Percentiles rank a stretch among this genome's conserved stretches.
These are phyloP conservation scores for Caenorhabditis sp. DNA, from an alignment of 2,888 invertebrate genomes.

Conservation along the genomic window DNA sequence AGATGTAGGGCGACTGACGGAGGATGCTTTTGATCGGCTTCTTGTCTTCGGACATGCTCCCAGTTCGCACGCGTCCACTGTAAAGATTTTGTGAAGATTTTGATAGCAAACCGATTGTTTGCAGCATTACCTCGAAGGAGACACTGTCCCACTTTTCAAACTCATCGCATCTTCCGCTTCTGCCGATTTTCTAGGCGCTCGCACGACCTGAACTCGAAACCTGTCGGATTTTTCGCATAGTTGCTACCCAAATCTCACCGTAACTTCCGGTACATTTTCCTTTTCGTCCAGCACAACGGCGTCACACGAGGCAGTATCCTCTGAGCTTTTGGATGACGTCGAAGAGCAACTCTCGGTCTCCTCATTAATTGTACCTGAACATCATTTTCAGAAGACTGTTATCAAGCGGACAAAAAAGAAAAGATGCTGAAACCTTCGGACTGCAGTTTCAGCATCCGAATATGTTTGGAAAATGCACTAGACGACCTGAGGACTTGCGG, in stretches of 20 bases:
- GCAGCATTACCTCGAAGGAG: not conserved
- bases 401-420: not conserved
- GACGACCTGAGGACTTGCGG: slow-evolving; percentile 41
- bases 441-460: slow-evolving; percentile 38
- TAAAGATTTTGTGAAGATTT: too few relatives aligned
- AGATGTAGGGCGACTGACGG: slow-evolving; percentile 44
- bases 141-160: not conserved
- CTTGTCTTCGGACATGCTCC: slow-evolving; percentile 45
- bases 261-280: not conserved
- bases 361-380: slow-evolving; percentile 39
- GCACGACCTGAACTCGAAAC: slow-evolving; percentile 1
- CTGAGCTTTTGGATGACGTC: slow-evolving; percentile 25
- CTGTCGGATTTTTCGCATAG: not conserved
- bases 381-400: not conserved
- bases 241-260: not conserved
- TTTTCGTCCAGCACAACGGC: not conserved
- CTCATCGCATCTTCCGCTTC: slow-evolving; percentile 51
- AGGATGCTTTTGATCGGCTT: slow-evolving; percentile 48
- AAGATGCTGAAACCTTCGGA: slow-evolving; percentile 39
- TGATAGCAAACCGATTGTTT: too few relatives aligned
- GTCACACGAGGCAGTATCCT: slow-evolving; percentile 3
- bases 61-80: slow-evolving; percentile 29
- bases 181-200: slow-evolving; percentile 23
- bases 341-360: slow-evolving; percentile 35
- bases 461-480: slow-evolving; percentile 37